Conservation (phyloP, 2,888 invertebrate species). For the Fragum whitleyi region DNA sequence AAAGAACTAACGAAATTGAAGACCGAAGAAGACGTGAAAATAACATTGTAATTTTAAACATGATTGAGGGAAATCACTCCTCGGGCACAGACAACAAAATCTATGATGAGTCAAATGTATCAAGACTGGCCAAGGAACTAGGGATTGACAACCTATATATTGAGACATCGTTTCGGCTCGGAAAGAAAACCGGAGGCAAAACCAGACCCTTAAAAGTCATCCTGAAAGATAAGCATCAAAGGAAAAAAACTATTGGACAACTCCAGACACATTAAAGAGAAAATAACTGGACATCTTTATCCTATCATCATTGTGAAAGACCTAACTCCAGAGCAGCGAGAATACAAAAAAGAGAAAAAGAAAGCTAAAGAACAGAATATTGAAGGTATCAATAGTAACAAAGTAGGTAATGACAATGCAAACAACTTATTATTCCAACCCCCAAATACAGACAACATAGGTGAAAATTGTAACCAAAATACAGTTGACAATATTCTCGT, state of each 20-base stretch:
- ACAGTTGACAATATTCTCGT: neutral
- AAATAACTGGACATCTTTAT: neutral
- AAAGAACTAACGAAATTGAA: neutral
- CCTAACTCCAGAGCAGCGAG: neutral
- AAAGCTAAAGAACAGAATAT: no score
- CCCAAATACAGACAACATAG: no score
- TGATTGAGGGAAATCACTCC: neutral
- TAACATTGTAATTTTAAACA: neutral
- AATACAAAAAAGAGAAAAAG: neutral
- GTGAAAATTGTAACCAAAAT: neutral
- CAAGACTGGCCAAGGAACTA: neutral
- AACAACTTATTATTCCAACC: no score
- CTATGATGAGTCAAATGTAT: neutral
- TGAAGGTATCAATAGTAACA: no score
- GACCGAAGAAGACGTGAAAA: neutral
- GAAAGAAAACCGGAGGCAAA: neutral
- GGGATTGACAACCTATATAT: neutral
- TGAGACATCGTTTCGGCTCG: neutral
- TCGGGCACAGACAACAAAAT: neutral
- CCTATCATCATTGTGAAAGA: neutral
- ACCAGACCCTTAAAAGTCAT: neutral
- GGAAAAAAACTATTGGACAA: neutral
- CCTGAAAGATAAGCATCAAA: neutral
- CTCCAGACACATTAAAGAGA: neutral
- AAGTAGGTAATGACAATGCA: no score